Evolutionary conservation across 2,113 vertebrate genomes (phyloP), one percentile per base, ranked within the genome.

Genomic region (Pituophis catenifer): DNA sequence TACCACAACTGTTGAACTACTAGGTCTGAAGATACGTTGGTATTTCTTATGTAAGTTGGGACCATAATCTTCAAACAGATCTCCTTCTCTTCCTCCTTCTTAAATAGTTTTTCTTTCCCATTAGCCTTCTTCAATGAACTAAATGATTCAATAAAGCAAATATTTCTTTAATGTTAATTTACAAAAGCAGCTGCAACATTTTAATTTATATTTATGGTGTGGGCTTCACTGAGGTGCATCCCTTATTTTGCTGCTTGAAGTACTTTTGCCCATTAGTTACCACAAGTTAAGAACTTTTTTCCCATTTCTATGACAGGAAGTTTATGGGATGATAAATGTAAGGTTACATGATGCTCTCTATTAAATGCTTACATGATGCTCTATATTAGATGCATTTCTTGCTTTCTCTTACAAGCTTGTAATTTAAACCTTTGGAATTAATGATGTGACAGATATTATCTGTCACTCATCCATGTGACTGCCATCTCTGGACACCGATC

Each of bases 141-240:
- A 93, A 94, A 95, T 57, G 5, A 93, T 95, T 93, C 54, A 92
- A 59, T 33, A 13, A 88, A 75, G 1, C 90, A 90, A 93, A 29
- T 94, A 26, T 85, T 95, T 33, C 54, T 89, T 93, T 85, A 95
- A 94, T 85, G 3, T 8, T 94, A 94, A 96, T 48, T 54, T 94
- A 6, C n/a, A 17, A 5, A 91, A 89, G 26, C 59, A 9, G 91
- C 21, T 9, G n/a, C 29, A 94, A 33, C 0, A 65, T 5, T 93
- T 95, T 94, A 85, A 89, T 94, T 52, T 94, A 87, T 33, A 89
- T 93, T 94, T 94, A 95, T 93, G 9, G 54, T 55, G 50, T 81
- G 10, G 9, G 50, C 88, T 9, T 33, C 38, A 90, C 44, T 17
- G 29, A 33, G 1, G 52, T 57, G 93, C 93, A 91, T 89, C 44